phyloP scores from a whole-genome alignment of 2,113 vertebrate species.

The Dasypus novemcinctus region DNA sequence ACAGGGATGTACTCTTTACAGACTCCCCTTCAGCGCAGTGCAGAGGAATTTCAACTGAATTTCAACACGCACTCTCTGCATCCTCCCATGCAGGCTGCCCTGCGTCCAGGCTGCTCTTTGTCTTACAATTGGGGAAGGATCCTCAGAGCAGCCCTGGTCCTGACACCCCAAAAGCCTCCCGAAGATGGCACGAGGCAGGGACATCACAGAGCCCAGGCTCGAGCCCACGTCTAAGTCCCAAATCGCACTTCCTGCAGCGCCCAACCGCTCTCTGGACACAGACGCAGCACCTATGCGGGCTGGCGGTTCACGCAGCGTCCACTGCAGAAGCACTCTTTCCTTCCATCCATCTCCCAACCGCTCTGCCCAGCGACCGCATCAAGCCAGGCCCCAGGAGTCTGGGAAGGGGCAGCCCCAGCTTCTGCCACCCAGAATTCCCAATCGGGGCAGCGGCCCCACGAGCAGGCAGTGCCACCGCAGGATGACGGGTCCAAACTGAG shows the following conservation, averaged over 20 bases:
- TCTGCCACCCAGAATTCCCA: neutral
- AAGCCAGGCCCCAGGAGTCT: too few species aligned
- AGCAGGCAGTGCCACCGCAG: neutral
- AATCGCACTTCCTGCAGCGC: neutral
- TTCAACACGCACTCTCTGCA: neutral
- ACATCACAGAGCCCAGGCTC: neutral
- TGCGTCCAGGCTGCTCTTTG: neutral
- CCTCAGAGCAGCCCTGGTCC: neutral
- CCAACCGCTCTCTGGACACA: neutral
- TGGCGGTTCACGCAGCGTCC: neutral
- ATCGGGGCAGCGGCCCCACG: fast-evolving
- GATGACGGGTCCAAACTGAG: neutral
- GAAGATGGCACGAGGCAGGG: neutral
- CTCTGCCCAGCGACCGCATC: too few species aligned
- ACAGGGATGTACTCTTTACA: neutral
- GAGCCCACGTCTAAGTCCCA: neutral
- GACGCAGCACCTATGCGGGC: too few species aligned
- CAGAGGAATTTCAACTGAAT: neutral
- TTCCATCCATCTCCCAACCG: neutral
- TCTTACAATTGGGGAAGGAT: neutral
- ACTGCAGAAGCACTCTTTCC: neutral
- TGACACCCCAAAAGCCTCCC: neutral
- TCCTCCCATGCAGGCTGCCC: too few species aligned
- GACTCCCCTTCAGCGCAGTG: neutral
- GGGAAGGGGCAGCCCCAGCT: neutral